Base-by-base conservation (phyloP, 2,888 invertebrate species). In the Achlya flavicornis region DNA sequence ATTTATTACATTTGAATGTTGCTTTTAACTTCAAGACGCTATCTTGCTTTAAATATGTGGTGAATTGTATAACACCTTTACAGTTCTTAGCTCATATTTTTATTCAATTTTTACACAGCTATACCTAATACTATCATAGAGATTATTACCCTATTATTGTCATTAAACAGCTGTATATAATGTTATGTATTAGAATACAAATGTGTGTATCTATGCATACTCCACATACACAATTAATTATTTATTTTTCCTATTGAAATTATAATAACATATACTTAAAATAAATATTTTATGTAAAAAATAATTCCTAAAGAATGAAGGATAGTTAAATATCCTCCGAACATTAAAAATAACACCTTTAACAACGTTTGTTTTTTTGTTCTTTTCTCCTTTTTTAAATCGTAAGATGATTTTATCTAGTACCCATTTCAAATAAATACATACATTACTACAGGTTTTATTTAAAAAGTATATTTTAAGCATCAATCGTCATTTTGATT, bases 111-210 rank as follows among this genome's bases (percentile, higher is more conserved):
- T 1, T 41, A 41, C 12, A 38, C 4, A 41, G 12, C 41, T 41
- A 41, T 12, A 4, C 41, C 12, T 41, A 41, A 41, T 41, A 41
- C 4, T 41, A 41, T 41, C 3, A 11, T 41, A n/a, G 4, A 43
- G 43, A n/a, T n/a, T n/a, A 46, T n/a, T 46, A 46, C 7, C n/a
- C n/a, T 46, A 46, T 46, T 46, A 46, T 46, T 46, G 46, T 46
- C 46, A 46, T 46, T 5, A 6, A n/a, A 14, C 46, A 46, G n/a
- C 46, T 12, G 41, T 41, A 12, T 41, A 38, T 38, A 14, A 46
- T n/a, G n/a, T n/a, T 46, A 46, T n/a, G 4, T 12, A 12, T 41
- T 38, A 38, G 3, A 38, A 41, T 41, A 41, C 12, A 41, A 12
- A 41, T 12, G 41, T 7, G 41, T 41, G 12, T 41, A 41, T 8